These are phyloP conservation scores for Caiman crocodilus DNA, from an alignment of 2,797 vertebrate genomes.

Conservation along the genomic window DNA sequence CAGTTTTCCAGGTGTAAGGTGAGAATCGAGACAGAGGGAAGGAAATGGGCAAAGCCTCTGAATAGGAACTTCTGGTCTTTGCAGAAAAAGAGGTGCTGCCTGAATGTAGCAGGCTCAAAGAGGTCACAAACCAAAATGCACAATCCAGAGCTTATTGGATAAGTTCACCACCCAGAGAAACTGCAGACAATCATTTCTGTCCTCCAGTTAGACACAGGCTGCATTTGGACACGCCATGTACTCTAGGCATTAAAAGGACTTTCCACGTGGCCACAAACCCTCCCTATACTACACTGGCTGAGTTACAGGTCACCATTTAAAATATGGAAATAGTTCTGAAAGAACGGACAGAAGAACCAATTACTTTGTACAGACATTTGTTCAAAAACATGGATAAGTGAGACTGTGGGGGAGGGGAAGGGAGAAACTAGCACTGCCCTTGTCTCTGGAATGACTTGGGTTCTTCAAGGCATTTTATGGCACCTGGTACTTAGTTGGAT, in stretches of 20 bases:
- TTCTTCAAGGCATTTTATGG: constrained; percentile 36
- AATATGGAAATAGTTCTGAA: constrained; percentile 41
- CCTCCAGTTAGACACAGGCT: not conserved
- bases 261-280: constrained; percentile 30
- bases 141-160: not conserved
- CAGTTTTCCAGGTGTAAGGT: not conserved
- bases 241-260: not conserved
- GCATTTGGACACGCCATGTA: not conserved
- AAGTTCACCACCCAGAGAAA: not conserved
- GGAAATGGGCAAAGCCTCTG: not conserved
- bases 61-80: not conserved
- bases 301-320: not conserved
- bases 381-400: constrained; percentile 47
- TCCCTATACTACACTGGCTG: not conserved
- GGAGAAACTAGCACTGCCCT: constrained; percentile 39
- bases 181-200: not conserved
- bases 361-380: constrained; percentile 32
- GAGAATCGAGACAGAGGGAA: not conserved
- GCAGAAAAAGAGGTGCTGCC: not conserved
- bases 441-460: not conserved
- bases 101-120: not conserved
- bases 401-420: not conserved
- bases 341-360: constrained; percentile 12
- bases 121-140: not conserved
- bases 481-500: constrained; percentile 67